These are phyloP conservation scores for Medauroidea extradentata DNA, from an alignment of 1,140 invertebrate species.

Conservation along the genomic window DNA sequence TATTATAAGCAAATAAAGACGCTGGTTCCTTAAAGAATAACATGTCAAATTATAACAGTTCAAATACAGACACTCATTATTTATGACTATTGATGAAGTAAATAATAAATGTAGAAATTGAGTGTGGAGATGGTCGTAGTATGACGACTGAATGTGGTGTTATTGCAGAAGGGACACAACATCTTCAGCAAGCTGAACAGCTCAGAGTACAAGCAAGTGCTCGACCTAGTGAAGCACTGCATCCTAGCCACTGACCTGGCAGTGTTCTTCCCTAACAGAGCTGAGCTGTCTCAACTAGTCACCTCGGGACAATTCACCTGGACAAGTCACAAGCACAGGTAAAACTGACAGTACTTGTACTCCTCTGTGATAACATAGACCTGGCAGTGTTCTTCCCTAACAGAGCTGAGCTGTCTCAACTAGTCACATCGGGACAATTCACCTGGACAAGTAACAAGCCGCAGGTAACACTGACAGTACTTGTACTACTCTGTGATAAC, in stretches of 20 bases:
- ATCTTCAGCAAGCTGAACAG: slow-evolving; percentile 70
- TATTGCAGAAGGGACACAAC: slow-evolving; percentile 74
- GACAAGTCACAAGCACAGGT: slow-evolving; percentile 59
- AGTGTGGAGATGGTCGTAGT: no score
- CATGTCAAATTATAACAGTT: no score
- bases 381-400: slow-evolving; percentile 76
- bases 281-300: slow-evolving; percentile 55
- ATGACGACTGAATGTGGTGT: no score
- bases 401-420: slow-evolving; percentile 55
- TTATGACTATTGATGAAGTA: no score
- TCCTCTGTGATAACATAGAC: slow-evolving; percentile 57
- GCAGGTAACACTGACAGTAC: no score
- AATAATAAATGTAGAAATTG: no score
- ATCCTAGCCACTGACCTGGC: slow-evolving; percentile 82
- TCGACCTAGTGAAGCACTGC: slow-evolving; percentile 71
- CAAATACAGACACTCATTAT: no score
- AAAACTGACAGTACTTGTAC: not conserved
- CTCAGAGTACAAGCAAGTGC: slow-evolving; percentile 71
- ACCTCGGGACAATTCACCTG: slow-evolving; percentile 56
- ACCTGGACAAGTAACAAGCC: no score
- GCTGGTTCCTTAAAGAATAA: no score
- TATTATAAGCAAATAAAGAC: no score
- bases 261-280: slow-evolving; percentile 72
- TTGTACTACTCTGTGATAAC: no score
- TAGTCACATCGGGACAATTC: no score